Conservation (phyloP, 1,140 invertebrate species). For the Brachionus rotundiformis region DNA sequence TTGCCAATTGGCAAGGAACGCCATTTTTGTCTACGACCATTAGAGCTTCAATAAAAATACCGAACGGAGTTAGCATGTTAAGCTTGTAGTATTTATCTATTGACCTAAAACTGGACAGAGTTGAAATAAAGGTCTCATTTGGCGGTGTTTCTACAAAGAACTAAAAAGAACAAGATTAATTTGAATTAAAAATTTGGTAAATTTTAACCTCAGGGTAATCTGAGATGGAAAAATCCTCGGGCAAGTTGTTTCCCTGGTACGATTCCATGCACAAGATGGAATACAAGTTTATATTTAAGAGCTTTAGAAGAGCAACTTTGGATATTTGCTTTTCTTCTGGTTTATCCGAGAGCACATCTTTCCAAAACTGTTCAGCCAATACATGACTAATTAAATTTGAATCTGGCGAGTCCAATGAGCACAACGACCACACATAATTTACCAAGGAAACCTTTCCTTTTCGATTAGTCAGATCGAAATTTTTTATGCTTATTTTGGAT, state of each 20-base stretch:
- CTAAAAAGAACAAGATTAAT: background rate
- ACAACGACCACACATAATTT: constrained; percentile 33
- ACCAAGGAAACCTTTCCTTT: background rate
- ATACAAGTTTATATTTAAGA: constrained; percentile 47
- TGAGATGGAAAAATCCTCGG: background rate
- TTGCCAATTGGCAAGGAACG: constrained; percentile 37
- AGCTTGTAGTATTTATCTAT: constrained; percentile 45
- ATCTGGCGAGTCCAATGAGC: background rate
- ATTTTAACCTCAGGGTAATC: background rate
- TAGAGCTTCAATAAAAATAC: constrained; percentile 36
- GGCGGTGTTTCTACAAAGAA: background rate
- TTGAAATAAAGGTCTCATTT: constrained; percentile 13
- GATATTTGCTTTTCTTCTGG: background rate
- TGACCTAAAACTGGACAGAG: constrained; percentile 43
- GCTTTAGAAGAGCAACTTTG: constrained; percentile 18
- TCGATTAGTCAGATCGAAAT: constrained; percentile 10
- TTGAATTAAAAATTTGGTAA: background rate
- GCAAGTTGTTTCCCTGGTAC: constrained; percentile 29
- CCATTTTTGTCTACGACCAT: constrained; percentile 43
- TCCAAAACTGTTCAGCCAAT: background rate
- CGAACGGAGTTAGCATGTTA: constrained; percentile 40
- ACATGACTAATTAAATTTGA: background rate
- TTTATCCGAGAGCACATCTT: background rate
- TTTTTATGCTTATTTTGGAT: background rate
- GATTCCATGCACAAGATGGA: constrained; percentile 3